Conservation (phyloP, 2,797 vertebrate species). For the Apogon hyalosoma region DNA sequence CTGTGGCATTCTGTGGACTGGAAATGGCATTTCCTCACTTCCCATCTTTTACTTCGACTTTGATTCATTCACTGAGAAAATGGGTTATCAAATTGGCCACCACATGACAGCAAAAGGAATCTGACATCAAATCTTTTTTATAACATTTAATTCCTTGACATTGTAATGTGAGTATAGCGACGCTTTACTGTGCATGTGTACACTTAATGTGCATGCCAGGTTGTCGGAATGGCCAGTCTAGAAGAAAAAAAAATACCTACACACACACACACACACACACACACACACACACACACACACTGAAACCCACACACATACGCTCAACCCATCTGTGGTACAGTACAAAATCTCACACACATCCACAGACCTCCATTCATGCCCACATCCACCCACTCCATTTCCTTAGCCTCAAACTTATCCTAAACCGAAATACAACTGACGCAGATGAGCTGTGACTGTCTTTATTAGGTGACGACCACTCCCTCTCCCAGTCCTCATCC, state of each 20-base stretch:
- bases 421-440: conserved; percentile 47
- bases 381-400: conserved; percentile 55
- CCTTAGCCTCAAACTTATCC: conserved; percentile 21
- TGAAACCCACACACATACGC: conserved; percentile 61
- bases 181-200: conserved; percentile 11
- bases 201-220: conserved; percentile 24
- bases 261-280: conserved; percentile 15
- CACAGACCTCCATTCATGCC: conserved; percentile 66
- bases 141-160: conserved; percentile 1
- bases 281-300: conserved; percentile 8
- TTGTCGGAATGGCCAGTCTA: conserved; percentile 29
- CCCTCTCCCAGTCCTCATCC: conserved; percentile 44
- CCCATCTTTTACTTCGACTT: conserved; percentile 20
- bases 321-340: conserved; percentile 70
- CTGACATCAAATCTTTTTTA: conserved; percentile 8
- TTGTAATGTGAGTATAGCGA: background rate
- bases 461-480: conserved; percentile 75
- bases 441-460: conserved; percentile 71
- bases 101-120: background rate
- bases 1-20: conserved; percentile 36
- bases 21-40: conserved; percentile 60
- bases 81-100: conserved; percentile 34
- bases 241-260: conserved; percentile 5
- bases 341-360: conserved; percentile 57
- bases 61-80: conserved; percentile 41